Evolutionary conservation across 2,888 invertebrate species (phyloP), one percentile per base, ranked within the genome.

Genomic region (Polyploca ridens): DNA sequence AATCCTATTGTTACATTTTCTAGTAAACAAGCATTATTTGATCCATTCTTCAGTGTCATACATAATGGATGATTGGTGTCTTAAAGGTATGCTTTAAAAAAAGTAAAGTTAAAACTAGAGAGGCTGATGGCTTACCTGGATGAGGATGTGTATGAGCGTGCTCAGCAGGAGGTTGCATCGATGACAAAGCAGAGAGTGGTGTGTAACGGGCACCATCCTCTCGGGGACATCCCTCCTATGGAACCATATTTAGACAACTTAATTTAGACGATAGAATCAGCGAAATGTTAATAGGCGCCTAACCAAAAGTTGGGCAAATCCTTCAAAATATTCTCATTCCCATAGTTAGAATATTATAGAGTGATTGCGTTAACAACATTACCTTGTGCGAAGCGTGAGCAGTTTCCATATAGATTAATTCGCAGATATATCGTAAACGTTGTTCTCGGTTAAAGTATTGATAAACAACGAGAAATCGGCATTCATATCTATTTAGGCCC

Each of bases 141-240:
- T 95, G 95, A 74, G 92, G 95, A 78, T 96, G 96, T 41, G 91
- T 83, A 72, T 90, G 91, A 1, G 79, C 73, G 57, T 92, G 92
- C 44, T 93, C 93, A 0, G 91, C 95, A 33, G 96, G 96, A n/a
- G 98, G 98, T 89, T 97, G 96, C 98, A 98, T 98, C 77, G 96
- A 97, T 49, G 97, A 97, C 74, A 98, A 91, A 16, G 98, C 98
- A 65, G 97, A 96, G 71, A 98, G 94, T 6, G 98, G 98, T 59
- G 98, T 97, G 88, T 98, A 98, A 16, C 97, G 90, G 82, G 91
- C 84, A 14, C 85, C 90, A 62, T 93, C 93, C 33, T 92, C 94
- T 58, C 79, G 94, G 73, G 88, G 83, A 76, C 90, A 92, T 57
- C 88, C 91, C 81, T 95, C 94, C 94, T 94, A 82, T 68, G 63